phyloP scores from a whole-genome alignment of 2,113 vertebrate species.

The Cepphus grylle region DNA sequence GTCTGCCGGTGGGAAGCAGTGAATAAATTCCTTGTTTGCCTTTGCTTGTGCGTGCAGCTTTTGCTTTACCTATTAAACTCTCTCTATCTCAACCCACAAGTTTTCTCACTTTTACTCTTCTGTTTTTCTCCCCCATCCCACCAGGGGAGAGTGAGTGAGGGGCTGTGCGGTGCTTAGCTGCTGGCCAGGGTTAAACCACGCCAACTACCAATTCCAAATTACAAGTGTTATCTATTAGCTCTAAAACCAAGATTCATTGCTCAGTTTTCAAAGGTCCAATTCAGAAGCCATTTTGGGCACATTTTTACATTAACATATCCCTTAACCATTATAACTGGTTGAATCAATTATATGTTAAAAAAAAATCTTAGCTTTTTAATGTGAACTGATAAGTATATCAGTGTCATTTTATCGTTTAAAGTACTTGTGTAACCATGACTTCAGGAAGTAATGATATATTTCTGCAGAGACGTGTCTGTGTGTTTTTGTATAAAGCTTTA shows the following conservation, averaged over 20 bases:
- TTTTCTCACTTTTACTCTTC: neutral
- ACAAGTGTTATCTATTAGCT: neutral
- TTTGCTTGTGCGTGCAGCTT: neutral
- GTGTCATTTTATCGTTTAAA: neutral
- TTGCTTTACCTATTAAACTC: neutral
- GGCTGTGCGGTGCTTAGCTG: neutral
- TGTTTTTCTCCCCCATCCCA: neutral
- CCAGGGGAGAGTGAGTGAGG: neutral
- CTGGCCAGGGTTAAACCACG: neutral
- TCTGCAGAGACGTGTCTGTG: neutral
- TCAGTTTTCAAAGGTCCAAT: neutral
- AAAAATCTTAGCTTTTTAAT: neutral
- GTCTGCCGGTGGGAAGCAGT: neutral
- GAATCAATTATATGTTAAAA: neutral
- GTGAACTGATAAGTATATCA: neutral
- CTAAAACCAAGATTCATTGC: fast-evolving
- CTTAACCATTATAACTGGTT: neutral
- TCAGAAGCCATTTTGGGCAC: neutral
- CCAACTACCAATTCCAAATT: neutral
- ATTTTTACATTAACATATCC: neutral
- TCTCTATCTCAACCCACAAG: neutral
- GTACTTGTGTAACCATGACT: neutral
- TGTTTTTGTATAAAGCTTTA: neutral
- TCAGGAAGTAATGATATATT: neutral
- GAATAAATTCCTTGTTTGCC: neutral